Evolutionary conservation across 1,140 invertebrate genomes (phyloP).

Genomic region (Plodia interpunctella): DNA sequence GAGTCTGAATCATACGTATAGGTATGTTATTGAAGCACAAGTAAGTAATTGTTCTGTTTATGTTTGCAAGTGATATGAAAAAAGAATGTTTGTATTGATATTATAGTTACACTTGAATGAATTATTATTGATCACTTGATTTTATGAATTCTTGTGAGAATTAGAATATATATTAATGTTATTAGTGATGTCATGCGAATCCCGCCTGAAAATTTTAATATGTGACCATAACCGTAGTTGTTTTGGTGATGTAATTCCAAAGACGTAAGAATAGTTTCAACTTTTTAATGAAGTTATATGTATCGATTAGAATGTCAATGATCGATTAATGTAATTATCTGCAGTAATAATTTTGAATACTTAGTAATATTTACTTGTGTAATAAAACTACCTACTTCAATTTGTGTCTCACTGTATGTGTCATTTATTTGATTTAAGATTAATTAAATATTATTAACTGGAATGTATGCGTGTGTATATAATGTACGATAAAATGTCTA

Average conservation of each 20-base stretch:
- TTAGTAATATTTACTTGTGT: slow-evolving; percentile 24
- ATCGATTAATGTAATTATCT: slow-evolving; percentile 37
- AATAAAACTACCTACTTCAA: slow-evolving; percentile 20
- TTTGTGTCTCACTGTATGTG: slow-evolving; percentile 23
- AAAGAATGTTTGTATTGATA: background rate
- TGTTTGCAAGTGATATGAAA: slow-evolving; percentile 5
- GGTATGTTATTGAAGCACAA: slow-evolving; percentile 21
- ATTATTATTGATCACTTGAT: background rate
- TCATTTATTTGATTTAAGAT: slow-evolving; percentile 34
- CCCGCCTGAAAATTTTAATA: slow-evolving; percentile 66
- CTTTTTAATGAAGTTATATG: slow-evolving; percentile 47
- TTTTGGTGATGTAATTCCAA: slow-evolving; percentile 76
- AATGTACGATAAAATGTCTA: slow-evolving; percentile 65
- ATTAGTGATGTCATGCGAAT: slow-evolving; percentile 40
- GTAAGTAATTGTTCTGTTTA: background rate
- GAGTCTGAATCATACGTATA: slow-evolving; percentile 75
- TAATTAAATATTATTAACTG: slow-evolving; percentile 52
- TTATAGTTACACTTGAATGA: background rate
- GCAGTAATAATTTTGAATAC: slow-evolving; percentile 21
- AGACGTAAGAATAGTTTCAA: slow-evolving; percentile 72
- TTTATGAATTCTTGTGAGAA: background rate
- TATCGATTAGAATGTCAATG: slow-evolving; percentile 38
- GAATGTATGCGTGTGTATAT: slow-evolving; percentile 54
- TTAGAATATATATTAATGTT: slow-evolving; percentile 6
- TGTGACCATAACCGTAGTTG: slow-evolving; percentile 71